Conservation (phyloP, 2,113 vertebrate genomes). For the Bubo bubo region DNA sequence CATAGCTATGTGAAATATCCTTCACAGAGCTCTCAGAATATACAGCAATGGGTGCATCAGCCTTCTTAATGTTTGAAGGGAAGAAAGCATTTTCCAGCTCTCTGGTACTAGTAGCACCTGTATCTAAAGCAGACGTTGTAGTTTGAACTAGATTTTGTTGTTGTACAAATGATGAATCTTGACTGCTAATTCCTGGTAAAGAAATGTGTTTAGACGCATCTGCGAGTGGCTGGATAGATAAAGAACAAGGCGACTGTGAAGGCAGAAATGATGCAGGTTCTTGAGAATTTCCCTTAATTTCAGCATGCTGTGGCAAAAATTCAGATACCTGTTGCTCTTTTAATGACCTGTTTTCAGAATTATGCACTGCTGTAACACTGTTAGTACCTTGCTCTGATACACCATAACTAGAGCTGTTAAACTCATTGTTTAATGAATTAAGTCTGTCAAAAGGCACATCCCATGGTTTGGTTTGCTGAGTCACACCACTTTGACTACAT, state of each 20-base stretch:
- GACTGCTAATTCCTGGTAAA: slow-evolving; percentile 60
- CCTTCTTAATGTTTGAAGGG: slow-evolving; percentile 46
- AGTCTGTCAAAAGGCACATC: slow-evolving; percentile 71
- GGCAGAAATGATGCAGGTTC: slow-evolving; percentile 61
- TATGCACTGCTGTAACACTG: slow-evolving; percentile 1
- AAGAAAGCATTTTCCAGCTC: slow-evolving; percentile 64
- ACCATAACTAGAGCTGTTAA: slow-evolving; percentile 52
- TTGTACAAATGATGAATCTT: slow-evolving; percentile 58
- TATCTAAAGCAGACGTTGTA: slow-evolving; percentile 36
- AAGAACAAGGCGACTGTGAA: slow-evolving; percentile 64
- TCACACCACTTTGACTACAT: slow-evolving; percentile 56
- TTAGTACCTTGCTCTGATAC: slow-evolving; percentile 61
- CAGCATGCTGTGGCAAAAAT: slow-evolving; percentile 58
- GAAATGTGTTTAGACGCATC: slow-evolving; percentile 55
- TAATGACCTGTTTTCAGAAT: slow-evolving; percentile 64
- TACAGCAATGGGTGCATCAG: slow-evolving; percentile 22
- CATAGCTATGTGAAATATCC: slow-evolving; percentile 57
- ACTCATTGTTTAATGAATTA: slow-evolving; percentile 61
- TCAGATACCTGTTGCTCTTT: slow-evolving; percentile 72
- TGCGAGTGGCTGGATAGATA: slow-evolving; percentile 46
- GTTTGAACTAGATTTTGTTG: slow-evolving; percentile 64
- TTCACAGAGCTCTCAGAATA: slow-evolving; percentile 58
- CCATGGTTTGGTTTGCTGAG: slow-evolving; percentile 62
- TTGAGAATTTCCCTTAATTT: slow-evolving; percentile 59
- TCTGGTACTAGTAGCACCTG: slow-evolving; percentile 40